Conservation (phyloP, 2,113 vertebrate species). For the Amazona guildingii region DNA sequence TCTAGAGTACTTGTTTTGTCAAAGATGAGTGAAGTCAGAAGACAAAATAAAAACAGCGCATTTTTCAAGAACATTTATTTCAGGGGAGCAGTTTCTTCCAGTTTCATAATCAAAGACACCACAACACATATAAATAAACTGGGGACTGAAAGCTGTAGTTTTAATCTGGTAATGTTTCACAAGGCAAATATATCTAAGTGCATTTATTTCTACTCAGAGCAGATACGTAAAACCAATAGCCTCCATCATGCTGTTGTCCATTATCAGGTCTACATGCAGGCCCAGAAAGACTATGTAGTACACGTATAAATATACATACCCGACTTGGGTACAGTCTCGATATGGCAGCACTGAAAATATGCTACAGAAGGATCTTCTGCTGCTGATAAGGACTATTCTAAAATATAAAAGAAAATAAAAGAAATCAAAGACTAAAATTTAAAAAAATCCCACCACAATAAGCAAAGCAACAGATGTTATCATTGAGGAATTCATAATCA, state of each 20-base stretch:
- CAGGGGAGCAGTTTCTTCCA: neutral
- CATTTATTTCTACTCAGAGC: neutral
- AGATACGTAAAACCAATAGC: constrained; percentile 4
- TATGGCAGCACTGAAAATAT: constrained; percentile 99
- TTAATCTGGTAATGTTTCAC: neutral
- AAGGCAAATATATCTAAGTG: neutral
- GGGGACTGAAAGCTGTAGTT: neutral
- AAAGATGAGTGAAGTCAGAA: neutral
- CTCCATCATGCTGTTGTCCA: neutral
- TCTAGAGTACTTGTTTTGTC: neutral
- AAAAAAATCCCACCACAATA: constrained; percentile 49
- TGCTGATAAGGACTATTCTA: constrained; percentile 99
- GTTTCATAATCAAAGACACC: neutral
- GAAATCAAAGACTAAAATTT: constrained; percentile 72
- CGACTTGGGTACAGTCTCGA: constrained; percentile 94
- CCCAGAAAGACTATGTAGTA: constrained; percentile 40
- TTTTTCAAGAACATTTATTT: neutral
- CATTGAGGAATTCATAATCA: constrained; percentile 1
- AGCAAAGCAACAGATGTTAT: constrained; percentile 50
- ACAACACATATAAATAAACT: neutral
- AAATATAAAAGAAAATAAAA: constrained; percentile 82
- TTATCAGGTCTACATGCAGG: constrained; percentile 38
- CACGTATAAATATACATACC: constrained; percentile 88
- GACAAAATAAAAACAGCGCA: neutral
- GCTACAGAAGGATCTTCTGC: constrained; percentile 99